phyloP scores from a whole-genome alignment of 30 jellyfish, hydroid and myxozoan species.

The Hydractinia echinata region DNA sequence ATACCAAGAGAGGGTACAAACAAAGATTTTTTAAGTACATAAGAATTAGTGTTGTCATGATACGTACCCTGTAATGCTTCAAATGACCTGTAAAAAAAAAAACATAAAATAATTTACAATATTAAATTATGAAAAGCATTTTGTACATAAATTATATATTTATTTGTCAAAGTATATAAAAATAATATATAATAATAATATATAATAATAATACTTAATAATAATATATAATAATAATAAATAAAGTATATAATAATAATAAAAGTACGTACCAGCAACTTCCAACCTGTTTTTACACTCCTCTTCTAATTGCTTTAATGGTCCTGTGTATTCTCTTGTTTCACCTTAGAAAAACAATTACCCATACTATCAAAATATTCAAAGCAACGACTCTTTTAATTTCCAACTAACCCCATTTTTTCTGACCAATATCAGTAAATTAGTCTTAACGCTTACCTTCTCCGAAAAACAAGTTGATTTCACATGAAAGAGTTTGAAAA shows the following conservation, averaged over 20 bases:
- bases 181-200: not conserved
- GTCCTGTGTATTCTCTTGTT: slow-evolving; percentile 80
- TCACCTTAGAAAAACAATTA: slow-evolving; percentile 46
- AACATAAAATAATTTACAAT: not conserved
- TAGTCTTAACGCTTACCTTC: too few species aligned
- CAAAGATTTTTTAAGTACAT: not conserved
- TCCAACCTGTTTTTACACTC: slow-evolving; percentile 58
- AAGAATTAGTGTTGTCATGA: not conserved
- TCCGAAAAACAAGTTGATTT: too few species aligned
- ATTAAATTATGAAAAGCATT: not conserved
- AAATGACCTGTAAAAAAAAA: slow-evolving; percentile 50
- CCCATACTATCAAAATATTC: too few species aligned
- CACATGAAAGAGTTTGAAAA: too few species aligned
- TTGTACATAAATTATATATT: too few species aligned
- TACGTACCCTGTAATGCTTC: slow-evolving; percentile 65
- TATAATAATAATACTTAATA: not conserved
- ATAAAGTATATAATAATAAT: not conserved
- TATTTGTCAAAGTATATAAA: too few species aligned
- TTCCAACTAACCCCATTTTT: too few species aligned
- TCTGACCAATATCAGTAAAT: too few species aligned
- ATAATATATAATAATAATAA: not conserved
- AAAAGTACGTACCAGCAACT: slow-evolving; percentile 62
- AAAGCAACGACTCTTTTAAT: too few species aligned
- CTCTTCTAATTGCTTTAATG: slow-evolving; percentile 72
- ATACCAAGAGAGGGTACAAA: not conserved